Base-by-base conservation (phyloP, 2,797 vertebrate species). In the Lepilemur ruficaudatus region DNA sequence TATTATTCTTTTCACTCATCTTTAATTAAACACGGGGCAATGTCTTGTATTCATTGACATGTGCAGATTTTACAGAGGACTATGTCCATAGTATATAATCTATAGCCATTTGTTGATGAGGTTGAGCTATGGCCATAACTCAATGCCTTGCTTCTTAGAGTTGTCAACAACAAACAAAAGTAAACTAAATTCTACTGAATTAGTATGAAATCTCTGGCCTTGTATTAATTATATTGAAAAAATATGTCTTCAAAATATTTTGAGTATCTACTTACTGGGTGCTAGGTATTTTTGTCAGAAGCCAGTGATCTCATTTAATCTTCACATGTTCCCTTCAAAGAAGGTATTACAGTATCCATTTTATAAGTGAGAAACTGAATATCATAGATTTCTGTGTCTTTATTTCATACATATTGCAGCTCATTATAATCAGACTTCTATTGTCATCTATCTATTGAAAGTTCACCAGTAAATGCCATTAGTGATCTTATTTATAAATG, bases 111-210 rank as follows among this genome's bases (percentile, higher is more conserved):
- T 89, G 14, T 30, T 87, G 86, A 86, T 55, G 22, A 18, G n/a
- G 0, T 9, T 95, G 43, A 89, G 32, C 2, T 0, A 18, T 38
- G 30, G 32, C 20, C 12, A 8, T n/a, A 25, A 67, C 23, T 50
- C 22, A 91, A 10, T 50, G 63, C 0, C 43, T 90, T 88, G 20
- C 28, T 73, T 93, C 46, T 89, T 69, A 52, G 7, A 55, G 3
- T 43, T 72, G 30, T 10, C 35, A 50, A 69, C 32, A 89, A 70
- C 9, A 72, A n/a, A n/a, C 7, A n/a, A 57, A 82, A 30, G 8
- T 95, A 14, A 85, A 82, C 11, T 92, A 32, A 93, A 92, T 83
- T 46, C 30, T 65, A 81, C n/a, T 61, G 67, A 94, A 59, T 22
- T 89, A 41, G 41, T 35, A 63, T 23, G 18, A 23, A 76, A 75